These are phyloP conservation scores for Hecatera dysodea DNA, from an alignment of 2,888 invertebrate genomes.

Conservation along the genomic window DNA sequence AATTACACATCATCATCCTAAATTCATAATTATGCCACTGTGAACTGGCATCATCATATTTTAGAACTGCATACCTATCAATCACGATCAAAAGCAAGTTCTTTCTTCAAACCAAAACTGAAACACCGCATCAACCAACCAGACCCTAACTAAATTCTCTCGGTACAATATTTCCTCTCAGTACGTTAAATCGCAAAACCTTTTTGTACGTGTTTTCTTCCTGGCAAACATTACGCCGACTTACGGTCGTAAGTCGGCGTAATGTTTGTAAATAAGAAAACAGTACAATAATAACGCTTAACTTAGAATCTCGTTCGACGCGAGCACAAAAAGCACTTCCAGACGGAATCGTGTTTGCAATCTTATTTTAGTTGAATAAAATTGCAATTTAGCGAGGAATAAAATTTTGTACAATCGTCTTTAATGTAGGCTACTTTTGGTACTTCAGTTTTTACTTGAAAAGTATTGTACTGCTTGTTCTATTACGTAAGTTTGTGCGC, in stretches of 20 bases:
- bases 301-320: conserved; percentile 62
- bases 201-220: conserved; percentile 67
- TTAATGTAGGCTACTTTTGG: conserved; percentile 53
- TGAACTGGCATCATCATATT: no score
- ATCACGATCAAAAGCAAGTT: no score
- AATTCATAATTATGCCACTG: no score
- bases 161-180: conserved; percentile 68
- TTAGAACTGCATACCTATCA: no score
- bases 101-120: not conserved
- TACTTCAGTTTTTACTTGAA: conserved; percentile 40
- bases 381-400: conserved; percentile 61
- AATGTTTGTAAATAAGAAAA: conserved; percentile 71
- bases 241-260: conserved; percentile 58
- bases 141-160: conserved; percentile 37
- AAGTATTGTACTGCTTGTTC: conserved; percentile 28
- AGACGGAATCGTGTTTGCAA: conserved; percentile 60
- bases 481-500: conserved; percentile 14
- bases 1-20: no score
- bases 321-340: conserved; percentile 62
- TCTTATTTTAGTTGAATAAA: conserved; percentile 66
- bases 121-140: conserved; percentile 19
- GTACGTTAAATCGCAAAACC: conserved; percentile 70
- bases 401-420: conserved; percentile 57
- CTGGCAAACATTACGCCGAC: no score
- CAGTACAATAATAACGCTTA: conserved; percentile 67